A percentile compares a stretch with the other conserved stretches of the same genome.
These are phyloP conservation scores for Agriopis leucophaearia DNA, from an alignment of 2,888 invertebrate species.

Conservation along the genomic window DNA sequence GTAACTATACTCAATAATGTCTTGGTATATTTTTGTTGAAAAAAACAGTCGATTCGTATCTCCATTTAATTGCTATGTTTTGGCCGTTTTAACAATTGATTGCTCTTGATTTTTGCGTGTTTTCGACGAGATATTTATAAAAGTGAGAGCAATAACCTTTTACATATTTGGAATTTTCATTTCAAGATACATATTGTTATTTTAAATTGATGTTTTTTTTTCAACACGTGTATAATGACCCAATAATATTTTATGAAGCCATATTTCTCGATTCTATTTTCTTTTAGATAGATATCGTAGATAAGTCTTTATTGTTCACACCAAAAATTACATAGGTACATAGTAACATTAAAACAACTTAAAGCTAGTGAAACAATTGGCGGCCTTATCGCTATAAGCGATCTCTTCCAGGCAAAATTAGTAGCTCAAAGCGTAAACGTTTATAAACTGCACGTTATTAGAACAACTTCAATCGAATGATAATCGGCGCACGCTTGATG, in stretches of 20 bases:
- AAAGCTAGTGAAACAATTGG: no score
- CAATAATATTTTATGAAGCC: conserved; percentile 27
- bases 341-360: no score
- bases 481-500: conserved; percentile 7
- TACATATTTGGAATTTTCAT: conserved; percentile 25
- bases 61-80: conserved; percentile 29
- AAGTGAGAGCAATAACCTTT: conserved; percentile 30
- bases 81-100: conserved; percentile 22
- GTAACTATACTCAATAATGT: conserved; percentile 31
- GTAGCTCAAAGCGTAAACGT: background rate
- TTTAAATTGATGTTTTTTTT: conserved; percentile 30
- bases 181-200: conserved; percentile 4
- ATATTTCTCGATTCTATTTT: conserved; percentile 25
- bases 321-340: no score
- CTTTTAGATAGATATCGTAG: no score
- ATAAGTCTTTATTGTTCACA: no score
- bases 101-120: conserved; percentile 18
- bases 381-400: no score
- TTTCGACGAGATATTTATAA: conserved; percentile 18
- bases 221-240: conserved; percentile 12
- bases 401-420: background rate
- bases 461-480: background rate
- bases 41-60: conserved; percentile 20
- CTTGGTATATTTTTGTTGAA: conserved; percentile 17
- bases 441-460: conserved; percentile 19